Evolutionary conservation across 2,888 invertebrate genomes (phyloP).

Genomic region (Ptilodon capucinus): DNA sequence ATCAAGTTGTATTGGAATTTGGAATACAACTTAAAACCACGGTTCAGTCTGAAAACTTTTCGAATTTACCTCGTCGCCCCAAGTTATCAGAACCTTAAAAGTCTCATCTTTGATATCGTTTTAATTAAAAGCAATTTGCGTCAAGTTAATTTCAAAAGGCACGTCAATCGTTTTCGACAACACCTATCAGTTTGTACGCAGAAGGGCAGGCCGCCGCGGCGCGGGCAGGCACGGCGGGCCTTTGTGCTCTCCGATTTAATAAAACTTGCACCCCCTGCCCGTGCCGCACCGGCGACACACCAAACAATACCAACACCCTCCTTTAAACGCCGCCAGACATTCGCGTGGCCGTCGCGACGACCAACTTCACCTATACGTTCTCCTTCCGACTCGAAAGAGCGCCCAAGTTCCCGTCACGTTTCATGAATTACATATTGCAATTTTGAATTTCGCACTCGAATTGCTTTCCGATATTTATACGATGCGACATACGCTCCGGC

Average conservation of each 20-base stretch:
- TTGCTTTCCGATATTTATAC: constrained; percentile 54
- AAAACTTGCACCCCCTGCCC: constrained; percentile 36
- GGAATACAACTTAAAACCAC: constrained; percentile 46
- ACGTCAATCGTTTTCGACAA: constrained; percentile 65
- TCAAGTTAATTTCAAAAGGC: constrained; percentile 63
- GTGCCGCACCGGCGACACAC: constrained; percentile 31
- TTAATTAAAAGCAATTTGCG: constrained; percentile 68
- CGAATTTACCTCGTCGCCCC: constrained; percentile 55
- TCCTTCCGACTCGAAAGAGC: constrained; percentile 45
- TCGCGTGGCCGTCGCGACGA: constrained; percentile 42
- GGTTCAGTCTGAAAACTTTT: constrained; percentile 51
- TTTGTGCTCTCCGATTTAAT: constrained; percentile 48
- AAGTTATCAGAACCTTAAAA: constrained; percentile 49
- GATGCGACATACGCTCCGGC: constrained; percentile 43
- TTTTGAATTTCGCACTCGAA: constrained; percentile 50
- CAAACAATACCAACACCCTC: constrained; percentile 42
- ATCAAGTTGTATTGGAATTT: constrained; percentile 40
- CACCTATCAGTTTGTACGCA: constrained; percentile 49
- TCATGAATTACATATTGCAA: constrained; percentile 56
- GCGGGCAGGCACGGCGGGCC: constrained; percentile 16
- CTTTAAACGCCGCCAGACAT: constrained; percentile 32
- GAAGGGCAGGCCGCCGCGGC: constrained; percentile 25
- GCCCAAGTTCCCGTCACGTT: constrained; percentile 49
- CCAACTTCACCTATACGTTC: constrained; percentile 47
- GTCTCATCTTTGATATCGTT: constrained; percentile 65